Percentiles rank a stretch among this genome's conserved stretches.
Evolutionary conservation across 2,113 vertebrate species (phyloP).

Genomic region (Gasterosteus nipponicus): DNA sequence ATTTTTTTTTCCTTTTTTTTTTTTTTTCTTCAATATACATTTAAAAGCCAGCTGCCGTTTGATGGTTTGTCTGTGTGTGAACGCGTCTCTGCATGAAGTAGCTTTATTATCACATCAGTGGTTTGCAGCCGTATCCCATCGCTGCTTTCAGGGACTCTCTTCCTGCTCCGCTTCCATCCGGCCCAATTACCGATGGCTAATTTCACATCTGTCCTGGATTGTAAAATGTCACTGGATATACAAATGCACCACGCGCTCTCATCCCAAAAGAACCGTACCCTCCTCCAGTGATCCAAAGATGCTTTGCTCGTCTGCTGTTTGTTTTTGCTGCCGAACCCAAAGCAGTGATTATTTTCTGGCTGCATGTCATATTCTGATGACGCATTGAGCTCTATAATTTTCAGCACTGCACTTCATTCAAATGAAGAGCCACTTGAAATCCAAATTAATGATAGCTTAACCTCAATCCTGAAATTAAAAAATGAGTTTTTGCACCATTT

Average conservation of each 20-base stretch:
- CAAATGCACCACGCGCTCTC: conserved; percentile 29
- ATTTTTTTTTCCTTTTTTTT: conserved; percentile 44
- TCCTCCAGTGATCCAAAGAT: conserved; percentile 54
- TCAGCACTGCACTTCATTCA: conserved; percentile 57
- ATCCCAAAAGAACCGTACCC: conserved; percentile 44
- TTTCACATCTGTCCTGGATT: conserved; percentile 71
- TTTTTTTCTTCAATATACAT: conserved; percentile 57
- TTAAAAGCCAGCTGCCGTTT: conserved; percentile 64
- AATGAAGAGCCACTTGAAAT: conserved; percentile 61
- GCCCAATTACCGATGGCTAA: conserved; percentile 66
- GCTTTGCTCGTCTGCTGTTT: conserved; percentile 51
- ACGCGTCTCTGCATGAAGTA: conserved; percentile 57
- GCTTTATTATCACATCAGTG: conserved; percentile 65
- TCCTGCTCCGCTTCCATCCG: conserved; percentile 54
- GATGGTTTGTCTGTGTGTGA: conserved; percentile 43
- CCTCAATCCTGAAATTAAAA: conserved; percentile 65
- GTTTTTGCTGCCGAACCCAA: conserved; percentile 52
- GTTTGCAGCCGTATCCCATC: conserved; percentile 48
- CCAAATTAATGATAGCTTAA: conserved; percentile 73
- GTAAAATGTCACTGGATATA: conserved; percentile 69
- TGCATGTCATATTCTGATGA: conserved; percentile 52
- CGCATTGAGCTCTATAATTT: conserved; percentile 63
- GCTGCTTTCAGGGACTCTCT: conserved; percentile 46
- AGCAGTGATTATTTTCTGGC: conserved; percentile 66
- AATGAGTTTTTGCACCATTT: conserved; percentile 62